Conservation (phyloP, 2,888 invertebrate species). For the Marronus borbonicus region DNA sequence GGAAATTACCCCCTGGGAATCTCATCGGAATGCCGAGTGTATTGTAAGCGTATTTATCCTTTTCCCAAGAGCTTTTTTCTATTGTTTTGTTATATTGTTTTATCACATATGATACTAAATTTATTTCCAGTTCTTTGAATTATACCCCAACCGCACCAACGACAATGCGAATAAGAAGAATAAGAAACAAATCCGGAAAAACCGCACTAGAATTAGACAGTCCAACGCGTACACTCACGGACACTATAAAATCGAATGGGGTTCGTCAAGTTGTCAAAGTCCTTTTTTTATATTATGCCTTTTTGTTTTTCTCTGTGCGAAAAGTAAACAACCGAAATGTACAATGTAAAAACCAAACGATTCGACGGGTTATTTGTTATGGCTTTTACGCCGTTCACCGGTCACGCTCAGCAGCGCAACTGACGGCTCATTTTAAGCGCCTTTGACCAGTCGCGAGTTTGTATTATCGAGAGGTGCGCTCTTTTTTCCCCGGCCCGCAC, state of each 20-base stretch:
- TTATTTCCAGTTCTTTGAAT: no score
- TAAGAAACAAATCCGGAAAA: no score
- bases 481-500: no score
- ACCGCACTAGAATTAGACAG: not conserved
- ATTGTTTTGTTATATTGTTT: no score
- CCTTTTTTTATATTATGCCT: no score
- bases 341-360: no score
- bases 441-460: no score
- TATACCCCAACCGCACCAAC: not conserved
- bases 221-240: not conserved
- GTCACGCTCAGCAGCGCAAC: slow-evolving; percentile 64
- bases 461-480: no score
- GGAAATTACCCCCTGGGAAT: slow-evolving; percentile 53
- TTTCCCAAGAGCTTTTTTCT: slow-evolving; percentile 17
- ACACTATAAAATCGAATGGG: slow-evolving; percentile 42
- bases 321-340: no score
- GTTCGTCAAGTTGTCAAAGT: not conserved
- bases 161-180: not conserved
- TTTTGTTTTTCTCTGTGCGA: no score
- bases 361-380: no score
- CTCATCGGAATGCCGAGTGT: slow-evolving; percentile 13
- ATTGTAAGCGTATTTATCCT: not conserved
- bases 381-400: slow-evolving; percentile 57
- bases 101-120: slow-evolving; percentile 26
- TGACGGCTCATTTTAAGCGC: slow-evolving; percentile 65